These are phyloP conservation scores for Pristionchus arcanus DNA, from an alignment of 2,888 invertebrate genomes.

Conservation along the genomic window DNA sequence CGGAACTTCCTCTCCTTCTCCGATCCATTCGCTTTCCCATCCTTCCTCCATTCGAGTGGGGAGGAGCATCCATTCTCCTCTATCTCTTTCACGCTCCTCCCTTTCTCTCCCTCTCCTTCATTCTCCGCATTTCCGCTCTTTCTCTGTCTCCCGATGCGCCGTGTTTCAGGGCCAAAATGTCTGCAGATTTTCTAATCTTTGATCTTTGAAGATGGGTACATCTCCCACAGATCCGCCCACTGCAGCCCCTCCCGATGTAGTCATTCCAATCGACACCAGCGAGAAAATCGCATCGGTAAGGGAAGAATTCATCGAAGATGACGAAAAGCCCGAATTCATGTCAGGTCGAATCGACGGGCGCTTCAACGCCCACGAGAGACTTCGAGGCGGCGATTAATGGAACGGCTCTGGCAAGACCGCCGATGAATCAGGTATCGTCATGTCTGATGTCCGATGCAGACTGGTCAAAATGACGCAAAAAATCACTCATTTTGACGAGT, in stretches of 20 bases:
- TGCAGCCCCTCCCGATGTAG: not conserved
- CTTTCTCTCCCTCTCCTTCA: not conserved
- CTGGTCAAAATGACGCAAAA: too few relatives aligned
- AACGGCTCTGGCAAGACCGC: conserved; percentile 37
- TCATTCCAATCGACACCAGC: not conserved
- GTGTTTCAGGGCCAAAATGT: not conserved
- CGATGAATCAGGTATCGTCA: conserved; percentile 51
- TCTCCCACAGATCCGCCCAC: conserved; percentile 9
- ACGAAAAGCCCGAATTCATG: not conserved
- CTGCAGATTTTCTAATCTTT: not conserved
- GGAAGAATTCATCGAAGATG: too few relatives aligned
- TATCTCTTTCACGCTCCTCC: not conserved
- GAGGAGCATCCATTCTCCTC: not conserved
- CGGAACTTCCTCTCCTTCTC: not conserved
- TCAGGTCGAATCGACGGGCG: not conserved
- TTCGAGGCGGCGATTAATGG: conserved; percentile 9
- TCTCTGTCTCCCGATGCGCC: not conserved
- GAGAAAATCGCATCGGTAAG: not conserved
- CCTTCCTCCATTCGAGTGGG: not conserved
- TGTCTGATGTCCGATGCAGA: too few relatives aligned
- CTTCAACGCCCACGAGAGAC: conserved; percentile 24
- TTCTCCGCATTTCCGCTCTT: conserved; percentile 40
- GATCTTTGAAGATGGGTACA: not conserved
- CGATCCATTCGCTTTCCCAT: not conserved
- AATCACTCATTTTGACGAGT: too few relatives aligned